Percentiles rank a stretch among this genome's conserved stretches.
Conservation (phyloP, 2,888 invertebrate species). For the Yponomeuta sedellus region DNA sequence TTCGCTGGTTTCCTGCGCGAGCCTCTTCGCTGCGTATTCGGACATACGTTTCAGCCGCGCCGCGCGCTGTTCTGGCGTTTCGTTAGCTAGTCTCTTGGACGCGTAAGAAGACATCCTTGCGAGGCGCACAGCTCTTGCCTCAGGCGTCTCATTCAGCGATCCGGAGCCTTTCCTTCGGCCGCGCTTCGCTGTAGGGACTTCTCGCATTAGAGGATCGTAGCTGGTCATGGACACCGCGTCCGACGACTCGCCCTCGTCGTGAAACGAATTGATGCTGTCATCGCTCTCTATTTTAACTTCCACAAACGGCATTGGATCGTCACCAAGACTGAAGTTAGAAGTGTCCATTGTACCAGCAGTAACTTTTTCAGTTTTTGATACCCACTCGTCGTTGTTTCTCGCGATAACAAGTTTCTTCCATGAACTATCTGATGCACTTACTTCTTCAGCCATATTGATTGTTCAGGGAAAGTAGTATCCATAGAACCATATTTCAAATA, state of each 20-base stretch:
- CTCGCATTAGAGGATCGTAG: constrained; percentile 38
- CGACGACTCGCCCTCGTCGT: constrained; percentile 20
- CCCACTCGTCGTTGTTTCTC: constrained; percentile 60
- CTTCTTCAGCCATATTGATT: constrained; percentile 70
- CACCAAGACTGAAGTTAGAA: constrained; percentile 35
- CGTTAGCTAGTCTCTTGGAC: constrained; percentile 61
- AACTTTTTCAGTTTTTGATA: constrained; percentile 26
- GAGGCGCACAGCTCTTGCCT: constrained; percentile 50
- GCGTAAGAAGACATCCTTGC: constrained; percentile 68
- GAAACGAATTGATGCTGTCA: constrained; percentile 21
- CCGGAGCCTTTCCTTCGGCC: constrained; percentile 35
- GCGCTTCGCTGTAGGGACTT: constrained; percentile 22
- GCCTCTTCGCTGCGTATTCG: constrained; percentile 58
- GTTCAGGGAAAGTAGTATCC: constrained; percentile 64
- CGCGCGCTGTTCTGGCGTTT: constrained; percentile 58
- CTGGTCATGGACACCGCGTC: constrained; percentile 30
- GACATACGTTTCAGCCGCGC: constrained; percentile 61
- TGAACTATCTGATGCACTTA: constrained; percentile 50
- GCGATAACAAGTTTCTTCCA: constrained; percentile 68
- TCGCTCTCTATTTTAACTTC: constrained; percentile 39
- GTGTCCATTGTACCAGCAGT: constrained; percentile 24
- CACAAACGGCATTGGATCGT: constrained; percentile 28
- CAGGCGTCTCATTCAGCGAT: constrained; percentile 43
- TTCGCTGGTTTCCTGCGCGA: constrained; percentile 54
- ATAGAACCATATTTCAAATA: constrained; percentile 58